These are phyloP conservation scores for Lasioglossum leucozonium DNA, from an alignment of 2,888 invertebrate species.

Conservation along the genomic window DNA sequence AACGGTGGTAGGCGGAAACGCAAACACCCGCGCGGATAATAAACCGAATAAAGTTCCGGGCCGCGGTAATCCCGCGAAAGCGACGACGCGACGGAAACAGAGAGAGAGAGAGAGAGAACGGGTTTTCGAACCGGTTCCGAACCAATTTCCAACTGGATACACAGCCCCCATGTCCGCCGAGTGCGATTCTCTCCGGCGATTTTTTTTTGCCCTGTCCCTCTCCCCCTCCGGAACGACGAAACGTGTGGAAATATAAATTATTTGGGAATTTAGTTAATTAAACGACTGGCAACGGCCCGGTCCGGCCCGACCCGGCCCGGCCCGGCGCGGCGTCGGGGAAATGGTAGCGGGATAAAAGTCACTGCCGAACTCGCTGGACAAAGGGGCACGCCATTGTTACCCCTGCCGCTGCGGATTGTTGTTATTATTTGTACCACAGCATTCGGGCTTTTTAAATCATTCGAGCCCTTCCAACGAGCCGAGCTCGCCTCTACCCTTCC, in stretches of 20 bases:
- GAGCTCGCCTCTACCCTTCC: background rate
- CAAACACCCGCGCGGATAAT: conserved; percentile 48
- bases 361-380: background rate
- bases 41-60: conserved; percentile 54
- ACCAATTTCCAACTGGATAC: conserved; percentile 50
- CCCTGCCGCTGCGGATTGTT: background rate
- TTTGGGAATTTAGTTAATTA: conserved; percentile 59
- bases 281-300: conserved; percentile 28
- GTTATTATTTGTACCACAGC: background rate
- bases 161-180: conserved; percentile 18
- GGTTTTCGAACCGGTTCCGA: conserved; percentile 44
- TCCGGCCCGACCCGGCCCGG: too few species aligned
- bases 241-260: conserved; percentile 49
- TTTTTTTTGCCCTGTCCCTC: background rate
- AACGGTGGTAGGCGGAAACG: conserved; percentile 45
- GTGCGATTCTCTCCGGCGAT: conserved; percentile 11
- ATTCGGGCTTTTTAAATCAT: conserved; percentile 12
- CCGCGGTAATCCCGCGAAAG: conserved; percentile 34
- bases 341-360: conserved; percentile 21
- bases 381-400: conserved; percentile 1
- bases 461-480: background rate
- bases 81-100: background rate
- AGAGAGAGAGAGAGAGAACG: background rate
- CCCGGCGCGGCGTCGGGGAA: conserved; percentile 15
- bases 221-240: background rate